Evolutionary conservation across 2,888 invertebrate genomes (phyloP), one percentile per base, ranked within the genome.

Genomic region (Parochlus steinenii): DNA sequence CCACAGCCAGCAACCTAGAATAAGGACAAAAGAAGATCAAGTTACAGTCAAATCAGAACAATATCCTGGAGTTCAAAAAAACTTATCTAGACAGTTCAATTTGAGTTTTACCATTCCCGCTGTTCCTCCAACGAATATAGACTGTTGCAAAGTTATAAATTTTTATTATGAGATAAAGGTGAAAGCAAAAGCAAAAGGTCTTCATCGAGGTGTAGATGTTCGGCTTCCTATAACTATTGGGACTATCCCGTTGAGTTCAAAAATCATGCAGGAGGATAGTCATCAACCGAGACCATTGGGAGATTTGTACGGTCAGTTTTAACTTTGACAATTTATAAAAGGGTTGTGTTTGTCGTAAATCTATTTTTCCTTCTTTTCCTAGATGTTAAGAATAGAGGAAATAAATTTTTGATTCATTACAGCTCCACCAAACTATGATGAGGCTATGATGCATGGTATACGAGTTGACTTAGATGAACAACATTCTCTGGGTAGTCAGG

Each of bases 361-460:
- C 8, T 10, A 31, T 31, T 17, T 18, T 14, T 10, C 8, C 22
- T 7, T 22, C 7, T 8, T 8, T 7, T 8, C n/a, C 17, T 4
- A 31, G 19, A 31, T 27, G 6, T 27, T 12, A 16, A 6, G 11
- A 6, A 31, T 16, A 5, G 6, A 11, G 12, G 14, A n/a, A 26
- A n/a, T 31, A 16, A 8, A 6, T 6, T 19, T 31, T 22, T 22
- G n/a, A n/a, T n/a, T n/a, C n/a, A n/a, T n/a, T n/a, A n/a, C n/a
- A 31, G 31, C 36, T 3, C 36, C 36, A 18, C 36, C 36, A n/a
- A 19, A 15, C 7, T 36, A 36, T 28, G 22, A 28, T 8, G 36
- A 23, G 12, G n/a, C n/a, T n/a, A n/a, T n/a, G n/a, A n/a, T n/a
- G n/a, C n/a, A n/a, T n/a, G n/a, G n/a, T n/a, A n/a, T n/a, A n/a